Percentiles rank a stretch among this genome's conserved stretches.
Evolutionary conservation across 1,140 invertebrate genomes (phyloP).

Genomic region (Neodiprion lecontei): DNA sequence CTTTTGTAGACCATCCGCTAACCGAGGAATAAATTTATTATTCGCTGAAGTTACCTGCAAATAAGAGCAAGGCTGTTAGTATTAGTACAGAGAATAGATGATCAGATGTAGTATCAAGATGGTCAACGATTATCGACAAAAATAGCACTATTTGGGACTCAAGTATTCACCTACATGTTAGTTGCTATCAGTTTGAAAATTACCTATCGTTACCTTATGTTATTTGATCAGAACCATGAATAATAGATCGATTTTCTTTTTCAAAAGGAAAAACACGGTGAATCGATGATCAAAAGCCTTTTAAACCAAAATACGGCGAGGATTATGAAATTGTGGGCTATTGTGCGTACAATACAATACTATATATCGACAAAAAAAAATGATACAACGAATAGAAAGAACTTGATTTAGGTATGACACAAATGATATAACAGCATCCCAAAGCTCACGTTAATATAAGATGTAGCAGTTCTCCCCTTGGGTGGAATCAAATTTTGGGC

Average conservation of each 20-base stretch:
- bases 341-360: no score
- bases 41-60: slow-evolving; percentile 54
- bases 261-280: no score
- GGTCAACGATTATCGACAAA: neutral
- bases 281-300: no score
- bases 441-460: slow-evolving; percentile 65
- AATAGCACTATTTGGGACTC: slow-evolving; percentile 31
- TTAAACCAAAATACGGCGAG: no score
- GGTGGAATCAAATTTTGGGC: slow-evolving; percentile 57
- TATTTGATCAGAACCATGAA: no score
- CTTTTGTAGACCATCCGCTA: slow-evolving; percentile 66
- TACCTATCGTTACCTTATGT: neutral
- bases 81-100: no score
- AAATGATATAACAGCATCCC: neutral
- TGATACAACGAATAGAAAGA: neutral
- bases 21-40: slow-evolving; percentile 72
- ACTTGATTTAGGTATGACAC: neutral
- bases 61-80: neutral
- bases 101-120: no score
- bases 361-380: slow-evolving; percentile 20
- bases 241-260: no score
- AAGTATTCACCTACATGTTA: slow-evolving; percentile 38
- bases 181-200: slow-evolving; percentile 49
- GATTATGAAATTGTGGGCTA: no score
- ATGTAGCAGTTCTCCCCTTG: slow-evolving; percentile 66